Conservation (phyloP, 2,113 vertebrate species). For the Collichthys lucidus region DNA sequence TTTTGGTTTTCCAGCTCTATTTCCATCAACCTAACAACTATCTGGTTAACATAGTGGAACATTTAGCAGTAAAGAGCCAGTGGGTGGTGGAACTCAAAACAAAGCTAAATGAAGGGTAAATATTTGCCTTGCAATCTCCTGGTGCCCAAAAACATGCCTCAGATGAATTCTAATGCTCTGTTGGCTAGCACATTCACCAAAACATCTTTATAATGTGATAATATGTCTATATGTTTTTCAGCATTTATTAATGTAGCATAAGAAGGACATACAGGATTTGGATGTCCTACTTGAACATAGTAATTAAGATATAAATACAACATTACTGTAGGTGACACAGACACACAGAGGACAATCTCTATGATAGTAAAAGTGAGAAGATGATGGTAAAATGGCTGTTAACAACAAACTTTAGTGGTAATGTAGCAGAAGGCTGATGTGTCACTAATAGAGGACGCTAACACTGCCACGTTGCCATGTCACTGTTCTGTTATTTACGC, state of each 20-base stretch:
- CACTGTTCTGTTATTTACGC: constrained; percentile 1
- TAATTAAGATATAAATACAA: background rate
- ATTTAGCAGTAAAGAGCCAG: too few relatives aligned
- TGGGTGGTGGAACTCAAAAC: background rate
- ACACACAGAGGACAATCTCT: too few relatives aligned
- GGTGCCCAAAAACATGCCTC: background rate
- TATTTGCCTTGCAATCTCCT: background rate
- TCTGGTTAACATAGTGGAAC: too few relatives aligned
- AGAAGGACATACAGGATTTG: background rate
- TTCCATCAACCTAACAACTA: background rate
- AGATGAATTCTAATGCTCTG: background rate
- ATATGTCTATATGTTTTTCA: background rate
- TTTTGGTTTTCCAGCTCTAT: background rate
- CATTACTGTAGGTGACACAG: too few relatives aligned
- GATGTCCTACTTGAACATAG: background rate
- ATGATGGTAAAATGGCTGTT: too few relatives aligned
- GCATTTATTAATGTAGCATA: background rate
- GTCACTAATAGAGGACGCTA: constrained; percentile 14
- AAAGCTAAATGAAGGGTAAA: background rate
- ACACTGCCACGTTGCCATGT: background rate
- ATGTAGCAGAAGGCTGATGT: background rate
- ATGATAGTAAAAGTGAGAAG: background rate
- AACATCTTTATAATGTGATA: background rate
- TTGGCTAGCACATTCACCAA: too few relatives aligned
- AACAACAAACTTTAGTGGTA: background rate